These are phyloP conservation scores for Drosophila borealis DNA, from an alignment of 2,888 invertebrate genomes.

Conservation along the genomic window DNA sequence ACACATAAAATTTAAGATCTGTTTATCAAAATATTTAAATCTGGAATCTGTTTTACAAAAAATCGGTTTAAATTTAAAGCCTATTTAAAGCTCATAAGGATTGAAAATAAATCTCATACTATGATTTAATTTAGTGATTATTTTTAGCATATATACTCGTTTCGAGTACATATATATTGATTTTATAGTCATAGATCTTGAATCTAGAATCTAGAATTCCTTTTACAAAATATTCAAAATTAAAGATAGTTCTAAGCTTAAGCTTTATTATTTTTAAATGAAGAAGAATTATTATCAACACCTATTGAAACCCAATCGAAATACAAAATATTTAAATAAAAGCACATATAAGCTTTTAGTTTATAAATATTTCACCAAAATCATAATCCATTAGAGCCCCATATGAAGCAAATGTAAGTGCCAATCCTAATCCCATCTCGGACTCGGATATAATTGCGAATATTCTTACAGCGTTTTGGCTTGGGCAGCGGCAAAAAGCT, in stretches of 20 bases:
- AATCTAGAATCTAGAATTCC: too few relatives aligned
- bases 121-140: too few relatives aligned
- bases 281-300: too few relatives aligned
- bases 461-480: slow-evolving; percentile 43
- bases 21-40: too few relatives aligned
- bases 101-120: too few relatives aligned
- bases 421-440: slow-evolving; percentile 12
- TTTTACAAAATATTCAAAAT: too few relatives aligned
- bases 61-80: neutral
- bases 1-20: too few relatives aligned
- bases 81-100: neutral
- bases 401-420: slow-evolving; percentile 11
- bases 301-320: neutral
- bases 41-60: too few relatives aligned
- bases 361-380: slow-evolving; percentile 1
- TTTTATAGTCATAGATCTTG: too few relatives aligned
- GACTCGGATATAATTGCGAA: slow-evolving; percentile 15
- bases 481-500: slow-evolving; percentile 20
- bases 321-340: neutral
- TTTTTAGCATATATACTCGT: too few relatives aligned
- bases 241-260: neutral
- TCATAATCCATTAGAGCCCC: slow-evolving; percentile 8
- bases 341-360: slow-evolving; percentile 5
- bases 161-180: too few relatives aligned
- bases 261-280: neutral